Evolutionary conservation across 2,797 vertebrate species (phyloP).

Genomic region (Acrossocheilus wenchowensis): DNA sequence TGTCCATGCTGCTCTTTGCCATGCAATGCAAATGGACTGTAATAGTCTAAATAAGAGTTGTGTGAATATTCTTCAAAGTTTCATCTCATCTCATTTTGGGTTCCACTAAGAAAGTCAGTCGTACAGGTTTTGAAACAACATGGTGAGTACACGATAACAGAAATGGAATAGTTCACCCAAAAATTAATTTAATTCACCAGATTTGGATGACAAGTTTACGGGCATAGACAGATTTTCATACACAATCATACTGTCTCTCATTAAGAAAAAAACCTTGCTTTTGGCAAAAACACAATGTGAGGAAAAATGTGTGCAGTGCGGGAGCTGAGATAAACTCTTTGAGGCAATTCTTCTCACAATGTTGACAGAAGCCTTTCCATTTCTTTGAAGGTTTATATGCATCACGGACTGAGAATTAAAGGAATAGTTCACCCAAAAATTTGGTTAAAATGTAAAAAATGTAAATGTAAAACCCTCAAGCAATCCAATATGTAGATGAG

Average conservation of each 20-base stretch:
- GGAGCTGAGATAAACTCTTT: neutral
- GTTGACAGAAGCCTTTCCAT: slow-evolving; percentile 17
- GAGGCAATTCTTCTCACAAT: neutral
- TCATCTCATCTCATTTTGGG: neutral
- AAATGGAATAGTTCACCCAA: neutral
- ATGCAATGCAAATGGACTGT: neutral
- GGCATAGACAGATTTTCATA: neutral
- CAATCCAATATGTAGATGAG: neutral
- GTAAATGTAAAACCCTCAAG: no score
- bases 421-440: neutral
- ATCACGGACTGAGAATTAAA: neutral
- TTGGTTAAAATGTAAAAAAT: neutral
- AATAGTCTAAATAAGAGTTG: neutral
- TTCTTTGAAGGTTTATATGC: neutral
- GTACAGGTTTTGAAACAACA: neutral
- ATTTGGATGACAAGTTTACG: neutral
- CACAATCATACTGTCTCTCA: neutral
- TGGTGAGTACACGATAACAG: neutral
- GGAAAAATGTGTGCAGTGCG: slow-evolving; percentile 6
- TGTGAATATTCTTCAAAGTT: neutral
- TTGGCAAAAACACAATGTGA: slow-evolving; percentile 1
- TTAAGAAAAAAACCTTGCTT: neutral
- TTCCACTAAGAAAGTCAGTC: neutral
- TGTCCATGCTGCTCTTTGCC: neutral
- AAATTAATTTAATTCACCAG: neutral